Evolutionary conservation across 2,797 vertebrate species (phyloP).

Genomic region (Scolopax rusticola): DNA sequence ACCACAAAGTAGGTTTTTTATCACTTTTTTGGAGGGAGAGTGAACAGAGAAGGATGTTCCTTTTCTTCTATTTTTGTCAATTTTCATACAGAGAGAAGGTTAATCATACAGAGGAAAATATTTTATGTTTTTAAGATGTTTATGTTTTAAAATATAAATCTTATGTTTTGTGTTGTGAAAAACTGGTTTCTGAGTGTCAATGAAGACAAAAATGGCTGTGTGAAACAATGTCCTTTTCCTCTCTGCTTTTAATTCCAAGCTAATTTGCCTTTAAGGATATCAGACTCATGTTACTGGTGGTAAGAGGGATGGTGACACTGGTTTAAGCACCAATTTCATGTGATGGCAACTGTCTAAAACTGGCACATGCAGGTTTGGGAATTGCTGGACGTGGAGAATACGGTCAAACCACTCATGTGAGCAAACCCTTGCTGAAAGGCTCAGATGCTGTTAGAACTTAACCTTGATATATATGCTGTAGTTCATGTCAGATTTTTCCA

Average conservation of each 20-base stretch:
- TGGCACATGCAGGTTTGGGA: neutral
- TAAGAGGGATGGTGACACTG: neutral
- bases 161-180: neutral
- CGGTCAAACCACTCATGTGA: neutral
- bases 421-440: neutral
- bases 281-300: neutral
- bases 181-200: neutral
- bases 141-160: neutral
- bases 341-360: neutral
- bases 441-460: neutral
- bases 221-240: neutral
- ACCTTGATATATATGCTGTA: neutral
- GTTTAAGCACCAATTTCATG: neutral
- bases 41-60: neutral
- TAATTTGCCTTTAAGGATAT: neutral
- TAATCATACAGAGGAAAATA: neutral
- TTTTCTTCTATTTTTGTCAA: neutral
- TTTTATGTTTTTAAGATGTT: neutral
- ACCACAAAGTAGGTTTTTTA: neutral
- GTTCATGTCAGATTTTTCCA: neutral
- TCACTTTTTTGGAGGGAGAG: fast-evolving
- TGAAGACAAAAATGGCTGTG: neutral
- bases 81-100: neutral
- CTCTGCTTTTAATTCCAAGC: neutral
- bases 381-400: neutral